A percentile compares a stretch with the other conserved stretches of the same genome.
These are phyloP conservation scores for Phoxinus dragarum DNA, from an alignment of 2,797 vertebrate species.

Conservation along the genomic window DNA sequence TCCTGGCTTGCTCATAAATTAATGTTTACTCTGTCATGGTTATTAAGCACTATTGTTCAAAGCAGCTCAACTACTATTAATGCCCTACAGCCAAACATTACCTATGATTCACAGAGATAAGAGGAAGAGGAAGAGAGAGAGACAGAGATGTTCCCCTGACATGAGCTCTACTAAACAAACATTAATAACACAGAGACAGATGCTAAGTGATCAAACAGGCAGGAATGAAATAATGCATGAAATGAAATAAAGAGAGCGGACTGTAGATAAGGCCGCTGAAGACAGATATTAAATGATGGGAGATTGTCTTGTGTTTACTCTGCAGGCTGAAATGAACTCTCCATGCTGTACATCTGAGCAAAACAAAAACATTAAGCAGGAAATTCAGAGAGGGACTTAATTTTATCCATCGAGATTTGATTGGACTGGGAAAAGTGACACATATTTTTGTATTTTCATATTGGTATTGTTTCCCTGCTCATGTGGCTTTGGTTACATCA, in stretches of 20 bases:
- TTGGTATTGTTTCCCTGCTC: not conserved
- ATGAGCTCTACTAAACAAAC: conserved; percentile 45
- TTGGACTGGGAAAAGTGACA: not conserved
- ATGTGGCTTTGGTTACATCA: not conserved
- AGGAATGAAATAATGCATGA: conserved; percentile 46
- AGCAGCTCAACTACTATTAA: conserved; percentile 34
- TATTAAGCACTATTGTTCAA: conserved; percentile 39
- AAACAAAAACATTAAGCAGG: conserved; percentile 30
- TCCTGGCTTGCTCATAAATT: not conserved
- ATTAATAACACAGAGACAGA: conserved; percentile 47
- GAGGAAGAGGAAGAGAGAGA: not conserved
- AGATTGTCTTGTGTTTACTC: conserved; percentile 43
- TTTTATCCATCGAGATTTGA: not conserved
- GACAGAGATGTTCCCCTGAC: conserved; percentile 16
- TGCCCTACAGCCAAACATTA: conserved; percentile 54
- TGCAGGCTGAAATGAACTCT: conserved; percentile 26
- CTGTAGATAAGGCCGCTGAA: conserved; percentile 41
- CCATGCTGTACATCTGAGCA: conserved; percentile 17
- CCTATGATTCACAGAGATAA: conserved; percentile 43
- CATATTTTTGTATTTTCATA: not conserved
- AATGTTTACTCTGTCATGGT: conserved; percentile 39
- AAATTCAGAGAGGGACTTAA: not conserved
- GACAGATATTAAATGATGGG: conserved; percentile 47
- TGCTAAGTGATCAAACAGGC: conserved; percentile 40
- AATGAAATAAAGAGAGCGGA: conserved; percentile 42